Conservation (phyloP, 2,797 vertebrate species). For the Semaprochilodus insignis region DNA sequence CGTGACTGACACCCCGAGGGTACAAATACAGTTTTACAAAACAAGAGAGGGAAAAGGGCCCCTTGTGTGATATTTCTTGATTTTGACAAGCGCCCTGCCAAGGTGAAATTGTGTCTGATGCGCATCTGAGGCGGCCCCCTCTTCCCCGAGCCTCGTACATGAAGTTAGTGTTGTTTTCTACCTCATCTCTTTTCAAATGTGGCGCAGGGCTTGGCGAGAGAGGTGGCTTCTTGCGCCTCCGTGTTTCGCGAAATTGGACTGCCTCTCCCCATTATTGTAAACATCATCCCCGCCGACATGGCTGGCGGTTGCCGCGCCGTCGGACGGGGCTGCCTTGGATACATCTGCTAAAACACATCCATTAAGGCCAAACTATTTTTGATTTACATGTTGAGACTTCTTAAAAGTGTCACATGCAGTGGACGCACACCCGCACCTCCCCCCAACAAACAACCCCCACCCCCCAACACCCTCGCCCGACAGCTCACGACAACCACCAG, state of each 20-base stretch:
- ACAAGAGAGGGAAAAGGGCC: conserved; percentile 62
- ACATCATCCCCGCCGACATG: conserved; percentile 83
- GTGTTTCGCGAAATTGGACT: conserved; percentile 86
- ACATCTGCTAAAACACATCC: conserved; percentile 83
- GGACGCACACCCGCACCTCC: conserved; percentile 25
- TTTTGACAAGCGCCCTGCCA: conserved; percentile 80
- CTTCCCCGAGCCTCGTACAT: conserved; percentile 68
- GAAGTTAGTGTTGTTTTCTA: conserved; percentile 83
- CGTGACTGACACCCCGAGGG: conserved; percentile 70
- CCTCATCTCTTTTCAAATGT: conserved; percentile 83
- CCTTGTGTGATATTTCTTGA: conserved; percentile 75
- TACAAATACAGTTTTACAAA: conserved; percentile 70
- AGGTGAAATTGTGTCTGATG: conserved; percentile 80
- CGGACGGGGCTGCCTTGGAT: conserved; percentile 73
- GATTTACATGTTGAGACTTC: conserved; percentile 86
- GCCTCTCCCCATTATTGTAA: conserved; percentile 87
- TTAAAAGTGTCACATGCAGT: conserved; percentile 82
- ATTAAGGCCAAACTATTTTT: conserved; percentile 84
- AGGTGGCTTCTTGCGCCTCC: conserved; percentile 76
- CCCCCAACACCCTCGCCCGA: conserved; percentile 26
- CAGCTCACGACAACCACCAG: conserved; percentile 22
- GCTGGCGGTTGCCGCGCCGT: conserved; percentile 72
- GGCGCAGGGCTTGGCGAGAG: conserved; percentile 70
- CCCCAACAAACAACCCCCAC: conserved; percentile 50
- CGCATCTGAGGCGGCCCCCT: conserved; percentile 68